phyloP scores from a whole-genome alignment of 2,797 vertebrate genomes.

The Oreochromis mossambicus region DNA sequence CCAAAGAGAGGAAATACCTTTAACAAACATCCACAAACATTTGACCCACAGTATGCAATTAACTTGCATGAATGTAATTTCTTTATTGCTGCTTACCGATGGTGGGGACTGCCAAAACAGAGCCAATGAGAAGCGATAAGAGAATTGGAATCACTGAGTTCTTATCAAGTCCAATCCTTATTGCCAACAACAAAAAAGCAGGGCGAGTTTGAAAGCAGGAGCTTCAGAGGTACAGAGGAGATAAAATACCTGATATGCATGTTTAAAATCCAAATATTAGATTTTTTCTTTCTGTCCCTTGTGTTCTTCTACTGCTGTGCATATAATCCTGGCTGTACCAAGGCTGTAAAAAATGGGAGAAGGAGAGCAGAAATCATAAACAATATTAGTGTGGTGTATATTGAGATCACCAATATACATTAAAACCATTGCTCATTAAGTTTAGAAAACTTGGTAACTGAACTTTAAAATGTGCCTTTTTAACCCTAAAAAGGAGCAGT shows the following conservation, averaged over 20 bases:
- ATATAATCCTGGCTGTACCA: not conserved
- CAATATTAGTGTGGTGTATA: not conserved
- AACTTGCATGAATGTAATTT: not conserved
- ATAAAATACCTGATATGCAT: not conserved
- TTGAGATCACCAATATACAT: not conserved
- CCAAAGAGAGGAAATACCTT: not conserved
- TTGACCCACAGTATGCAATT: not conserved
- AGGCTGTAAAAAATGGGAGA: not conserved
- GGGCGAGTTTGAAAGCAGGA: not conserved
- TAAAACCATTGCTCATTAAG: not conserved
- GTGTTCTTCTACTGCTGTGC: not conserved
- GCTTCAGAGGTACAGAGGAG: not conserved
- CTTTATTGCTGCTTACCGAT: not conserved
- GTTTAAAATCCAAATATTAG: not conserved
- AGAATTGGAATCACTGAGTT: not conserved
- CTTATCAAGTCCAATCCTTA: not conserved
- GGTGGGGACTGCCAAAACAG: not conserved
- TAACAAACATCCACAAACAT: not conserved
- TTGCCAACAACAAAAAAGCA: not conserved
- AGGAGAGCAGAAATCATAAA: not conserved
- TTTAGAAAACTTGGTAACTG: not conserved
- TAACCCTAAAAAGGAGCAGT: not conserved
- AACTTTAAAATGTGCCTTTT: not conserved
- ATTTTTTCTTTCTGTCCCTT: not conserved
- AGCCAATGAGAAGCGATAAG: not conserved